phyloP scores from a whole-genome alignment of 30 jellyfish, hydroid and myxozoan genomes.

The Turritopsis dohrnii region DNA sequence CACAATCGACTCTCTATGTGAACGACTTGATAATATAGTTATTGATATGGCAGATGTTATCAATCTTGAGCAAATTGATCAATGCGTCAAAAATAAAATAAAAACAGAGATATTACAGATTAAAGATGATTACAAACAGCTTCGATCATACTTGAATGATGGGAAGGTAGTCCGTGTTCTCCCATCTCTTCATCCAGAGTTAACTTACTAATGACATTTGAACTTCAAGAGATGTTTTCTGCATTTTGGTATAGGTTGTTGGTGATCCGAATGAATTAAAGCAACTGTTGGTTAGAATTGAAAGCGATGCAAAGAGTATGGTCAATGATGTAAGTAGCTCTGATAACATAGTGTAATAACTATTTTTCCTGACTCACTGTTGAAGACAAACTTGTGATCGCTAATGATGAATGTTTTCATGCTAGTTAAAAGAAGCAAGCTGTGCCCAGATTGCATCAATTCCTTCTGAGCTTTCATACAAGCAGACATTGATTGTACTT shows the following conservation, averaged over 20 bases:
- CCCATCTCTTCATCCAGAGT: background rate
- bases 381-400: too few relatives aligned
- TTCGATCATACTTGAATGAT: background rate
- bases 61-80: slow-evolving; percentile 42
- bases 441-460: background rate
- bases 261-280: background rate
- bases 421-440: slow-evolving; percentile 1
- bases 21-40: slow-evolving; percentile 34
- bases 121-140: background rate
- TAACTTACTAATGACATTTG: background rate
- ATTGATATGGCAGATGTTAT: slow-evolving; percentile 52
- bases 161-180: background rate
- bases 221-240: background rate
- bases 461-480: background rate
- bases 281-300: background rate
- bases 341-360: background rate
- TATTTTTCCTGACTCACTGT: too few relatives aligned
- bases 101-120: background rate
- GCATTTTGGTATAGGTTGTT: background rate
- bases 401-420: background rate
- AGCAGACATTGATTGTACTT: background rate
- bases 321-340: background rate
- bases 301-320: background rate
- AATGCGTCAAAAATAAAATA: background rate
- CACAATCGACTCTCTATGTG: slow-evolving; percentile 6